phyloP scores from a whole-genome alignment of 2,797 vertebrate genomes.

The Acanthis flammea region DNA sequence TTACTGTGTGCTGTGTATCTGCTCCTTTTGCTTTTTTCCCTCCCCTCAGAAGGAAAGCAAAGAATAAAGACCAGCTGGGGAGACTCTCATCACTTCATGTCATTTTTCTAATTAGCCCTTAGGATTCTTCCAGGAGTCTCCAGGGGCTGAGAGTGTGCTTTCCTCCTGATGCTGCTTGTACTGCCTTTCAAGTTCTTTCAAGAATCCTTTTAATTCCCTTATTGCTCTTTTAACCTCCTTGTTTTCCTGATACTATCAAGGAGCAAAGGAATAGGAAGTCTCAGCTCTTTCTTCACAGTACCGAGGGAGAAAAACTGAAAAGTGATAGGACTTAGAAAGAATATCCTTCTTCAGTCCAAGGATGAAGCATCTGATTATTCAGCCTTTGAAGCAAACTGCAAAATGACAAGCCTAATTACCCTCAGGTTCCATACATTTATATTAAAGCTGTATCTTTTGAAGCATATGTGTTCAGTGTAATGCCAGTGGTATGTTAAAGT shows the following conservation, averaged over 20 bases:
- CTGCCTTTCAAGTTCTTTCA: neutral
- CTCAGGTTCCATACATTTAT: neutral
- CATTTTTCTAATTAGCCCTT: constrained; percentile 22
- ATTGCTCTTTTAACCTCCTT: constrained; percentile 14
- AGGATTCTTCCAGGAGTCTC: neutral
- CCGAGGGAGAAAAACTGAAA: neutral
- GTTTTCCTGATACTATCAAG: neutral
- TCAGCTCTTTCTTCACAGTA: neutral
- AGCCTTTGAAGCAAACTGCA: neutral
- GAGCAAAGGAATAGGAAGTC: neutral
- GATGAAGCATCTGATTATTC: neutral
- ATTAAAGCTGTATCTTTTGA: neutral
- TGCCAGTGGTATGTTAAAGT: neutral
- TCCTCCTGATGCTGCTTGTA: neutral
- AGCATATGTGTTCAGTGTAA: neutral
- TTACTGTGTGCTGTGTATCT: neutral
- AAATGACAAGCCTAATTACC: neutral
- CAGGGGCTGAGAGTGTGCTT: neutral
- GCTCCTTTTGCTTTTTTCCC: neutral
- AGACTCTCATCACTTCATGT: neutral
- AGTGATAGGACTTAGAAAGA: neutral
- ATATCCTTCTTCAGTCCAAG: neutral
- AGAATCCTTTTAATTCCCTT: neutral
- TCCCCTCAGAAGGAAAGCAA: neutral
- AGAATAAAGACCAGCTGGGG: neutral